Evolutionary conservation across 1,140 invertebrate genomes (phyloP), one percentile per base, ranked within the genome.

Genomic region (Polypedilum pembai): DNA sequence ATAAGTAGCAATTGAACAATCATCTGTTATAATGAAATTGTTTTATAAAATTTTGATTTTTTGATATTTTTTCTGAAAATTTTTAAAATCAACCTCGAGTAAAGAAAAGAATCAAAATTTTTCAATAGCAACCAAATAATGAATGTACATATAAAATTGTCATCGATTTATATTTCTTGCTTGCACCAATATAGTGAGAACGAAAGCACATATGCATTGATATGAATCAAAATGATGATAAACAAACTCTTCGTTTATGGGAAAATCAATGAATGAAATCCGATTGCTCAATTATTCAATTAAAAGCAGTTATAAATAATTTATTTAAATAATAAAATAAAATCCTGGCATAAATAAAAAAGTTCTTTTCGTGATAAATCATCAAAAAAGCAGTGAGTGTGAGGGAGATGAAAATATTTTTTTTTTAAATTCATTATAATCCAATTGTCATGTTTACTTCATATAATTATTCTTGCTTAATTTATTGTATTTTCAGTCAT

Each of bases 181-280:
- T 33, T 56, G 45, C 45, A 56, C 12, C 24, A 33, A 56, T 15
- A 56, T 56, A 56, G 8, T 56, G 45, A 56, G 15, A 12, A 56
- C 45, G 45, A 12, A n/a, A 56, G 45, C 33, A 73, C 21, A 75
- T 12, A 73, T 12, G 69, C 1, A 15, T 3, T 69, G 65, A 69
- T 18, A 69, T 69, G 20, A 69, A 18, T 21, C 17, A 10, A 5
- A 56, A 69, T 69, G 8, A 20, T 69, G 65, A 69, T 69, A 69
- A 69, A 18, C 17, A 69, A 18, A 69, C 20, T 18, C 5, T 69
- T 18, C 65, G 65, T 18, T 69, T 17, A 69, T 69, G 65, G 65
- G 65, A 69, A 69, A 69, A 69, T 69, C 65, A 21, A 69, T 69
- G 65, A 69, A 69, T 69, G 20, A 69, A 69, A 69, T 69, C 65